These are phyloP conservation scores for Lissonota sp. DNA, from an alignment of 2,888 invertebrate genomes.

Conservation along the genomic window DNA sequence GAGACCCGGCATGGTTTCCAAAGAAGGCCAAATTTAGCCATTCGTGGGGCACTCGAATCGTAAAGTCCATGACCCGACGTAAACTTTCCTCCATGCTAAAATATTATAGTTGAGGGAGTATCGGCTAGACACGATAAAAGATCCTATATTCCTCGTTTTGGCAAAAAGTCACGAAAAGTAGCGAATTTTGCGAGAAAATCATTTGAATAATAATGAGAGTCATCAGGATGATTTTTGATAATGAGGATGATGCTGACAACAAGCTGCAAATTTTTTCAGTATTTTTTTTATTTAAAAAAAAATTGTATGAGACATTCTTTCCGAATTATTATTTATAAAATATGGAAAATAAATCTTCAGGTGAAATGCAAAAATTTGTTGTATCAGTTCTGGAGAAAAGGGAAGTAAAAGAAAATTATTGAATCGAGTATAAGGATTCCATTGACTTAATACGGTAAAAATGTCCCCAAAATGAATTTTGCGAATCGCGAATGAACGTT, in stretches of 20 bases:
- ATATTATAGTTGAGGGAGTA: constrained; percentile 14
- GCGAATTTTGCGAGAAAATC: background rate
- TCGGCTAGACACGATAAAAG: constrained; percentile 18
- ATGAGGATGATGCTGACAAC: no score
- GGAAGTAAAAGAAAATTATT: no score
- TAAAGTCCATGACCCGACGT: constrained; percentile 2
- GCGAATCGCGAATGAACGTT: constrained; percentile 23
- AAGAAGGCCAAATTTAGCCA: constrained; percentile 58
- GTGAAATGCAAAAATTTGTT: no score
- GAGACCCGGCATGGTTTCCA: constrained; percentile 48
- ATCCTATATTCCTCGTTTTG: background rate
- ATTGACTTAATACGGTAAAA: no score
- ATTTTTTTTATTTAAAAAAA: no score
- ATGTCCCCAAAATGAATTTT: background rate
- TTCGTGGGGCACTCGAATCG: constrained; percentile 21
- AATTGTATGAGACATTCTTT: no score
- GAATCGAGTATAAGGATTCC: background rate
- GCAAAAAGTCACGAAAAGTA: constrained; percentile 27
- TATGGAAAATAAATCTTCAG: background rate
- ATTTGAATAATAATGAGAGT: background rate
- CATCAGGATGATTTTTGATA: background rate
- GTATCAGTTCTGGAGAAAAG: no score
- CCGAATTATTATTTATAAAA: background rate
- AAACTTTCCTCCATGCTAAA: constrained; percentile 1
- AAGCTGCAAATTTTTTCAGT: no score